Percentiles rank a stretch among this genome's conserved stretches.
Conservation (phyloP, 1,140 invertebrate genomes). For the Trigoniulus corallinus region DNA sequence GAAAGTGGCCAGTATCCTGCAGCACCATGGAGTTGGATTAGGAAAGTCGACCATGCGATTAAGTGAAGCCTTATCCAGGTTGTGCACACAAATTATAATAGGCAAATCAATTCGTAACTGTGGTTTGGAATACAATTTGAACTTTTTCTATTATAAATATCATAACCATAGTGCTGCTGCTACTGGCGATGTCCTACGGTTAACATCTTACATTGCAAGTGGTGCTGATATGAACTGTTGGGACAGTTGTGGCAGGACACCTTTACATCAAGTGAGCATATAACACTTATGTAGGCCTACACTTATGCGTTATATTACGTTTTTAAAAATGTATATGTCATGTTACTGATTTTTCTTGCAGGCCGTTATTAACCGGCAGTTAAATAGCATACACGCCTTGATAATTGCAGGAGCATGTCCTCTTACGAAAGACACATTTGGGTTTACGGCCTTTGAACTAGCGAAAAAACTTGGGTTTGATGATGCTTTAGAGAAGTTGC, state of each 20-base stretch:
- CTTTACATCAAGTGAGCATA: slow-evolving; percentile 32
- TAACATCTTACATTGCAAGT: slow-evolving; percentile 41
- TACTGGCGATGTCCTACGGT: slow-evolving; percentile 31
- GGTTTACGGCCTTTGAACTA: background rate
- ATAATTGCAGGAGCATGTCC: background rate
- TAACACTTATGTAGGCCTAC: background rate
- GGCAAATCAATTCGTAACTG: background rate
- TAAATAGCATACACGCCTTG: background rate
- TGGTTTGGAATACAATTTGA: background rate
- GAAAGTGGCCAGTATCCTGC: slow-evolving; percentile 39
- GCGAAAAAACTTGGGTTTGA: background rate
- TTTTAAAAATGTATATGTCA: background rate
- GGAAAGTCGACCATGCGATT: slow-evolving; percentile 28
- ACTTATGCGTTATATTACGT: background rate
- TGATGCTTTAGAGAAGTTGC: too few relatives aligned
- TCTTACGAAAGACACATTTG: background rate
- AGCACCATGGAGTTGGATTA: slow-evolving; percentile 47
- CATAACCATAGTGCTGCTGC: slow-evolving; percentile 25
- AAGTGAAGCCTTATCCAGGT: slow-evolving; percentile 39
- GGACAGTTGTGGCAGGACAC: slow-evolving; percentile 39
- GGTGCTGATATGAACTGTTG: slow-evolving; percentile 40
- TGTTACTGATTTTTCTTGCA: background rate
- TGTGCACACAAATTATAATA: slow-evolving; percentile 5
- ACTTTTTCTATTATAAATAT: slow-evolving; percentile 5
- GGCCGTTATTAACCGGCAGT: background rate